Conservation (phyloP, 1,140 invertebrate genomes). For the Coptotermes formosanus region DNA sequence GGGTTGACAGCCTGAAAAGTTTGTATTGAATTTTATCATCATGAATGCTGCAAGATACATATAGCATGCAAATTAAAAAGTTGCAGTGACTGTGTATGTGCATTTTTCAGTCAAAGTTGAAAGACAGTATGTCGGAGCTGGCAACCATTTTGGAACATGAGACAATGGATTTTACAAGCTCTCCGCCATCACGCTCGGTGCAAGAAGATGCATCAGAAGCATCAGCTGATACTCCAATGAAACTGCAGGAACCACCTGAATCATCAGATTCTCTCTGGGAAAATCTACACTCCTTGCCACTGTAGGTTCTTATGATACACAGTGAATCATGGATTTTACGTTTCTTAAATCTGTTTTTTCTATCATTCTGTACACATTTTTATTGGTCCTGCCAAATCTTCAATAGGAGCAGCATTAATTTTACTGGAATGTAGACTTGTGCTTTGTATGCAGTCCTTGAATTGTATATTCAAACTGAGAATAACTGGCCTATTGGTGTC, state of each 20-base stretch:
- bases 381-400: not conserved
- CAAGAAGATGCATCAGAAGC: slow-evolving; percentile 8
- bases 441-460: too few species aligned
- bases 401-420: not conserved
- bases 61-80: too few species aligned
- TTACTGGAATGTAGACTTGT: not conserved
- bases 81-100: not conserved
- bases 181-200: slow-evolving; percentile 41
- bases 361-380: slow-evolving; percentile 23
- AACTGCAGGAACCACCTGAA: not conserved
- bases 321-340: too few species aligned
- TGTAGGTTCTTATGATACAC: slow-evolving; percentile 47
- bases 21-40: too few species aligned
- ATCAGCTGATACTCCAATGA: not conserved
- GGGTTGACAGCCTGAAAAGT: too few species aligned
- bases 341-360: not conserved
- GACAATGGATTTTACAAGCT: slow-evolving; percentile 79
- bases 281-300: slow-evolving; percentile 69
- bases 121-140: slow-evolving; percentile 71
- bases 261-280: slow-evolving; percentile 25
- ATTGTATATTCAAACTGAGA: too few species aligned
- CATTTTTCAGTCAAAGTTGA: slow-evolving; percentile 55
- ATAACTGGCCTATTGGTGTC: too few species aligned
- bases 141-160: slow-evolving; percentile 93
- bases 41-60: too few species aligned